Evolutionary conservation across 2,888 invertebrate species (phyloP), one percentile per base, ranked within the genome.

Genomic region (Chrysina gloriosa): DNA sequence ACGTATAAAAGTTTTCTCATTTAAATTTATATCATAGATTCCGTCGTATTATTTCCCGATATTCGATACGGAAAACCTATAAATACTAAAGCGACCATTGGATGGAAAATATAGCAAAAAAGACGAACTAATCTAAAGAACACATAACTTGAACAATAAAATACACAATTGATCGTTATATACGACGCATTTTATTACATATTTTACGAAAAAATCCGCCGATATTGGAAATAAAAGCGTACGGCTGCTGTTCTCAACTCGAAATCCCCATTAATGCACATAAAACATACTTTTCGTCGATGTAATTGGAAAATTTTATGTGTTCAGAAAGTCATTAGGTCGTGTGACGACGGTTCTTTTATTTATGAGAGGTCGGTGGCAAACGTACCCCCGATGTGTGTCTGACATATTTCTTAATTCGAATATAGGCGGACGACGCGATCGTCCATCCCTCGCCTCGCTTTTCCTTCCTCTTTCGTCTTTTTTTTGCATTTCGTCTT

Each of bases 121-220:
- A 58, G 52, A 52, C 16, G 58, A 58, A 58, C 39, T 58, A 58
- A 58, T 58, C 58, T 58, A 58, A 58, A 58, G 58, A 58, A 58
- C 58, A 58, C 58, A 65, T 65, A 65, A 56, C 54, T 19, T 45
- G 27, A 29, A 56, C 65, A 42, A 65, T 65, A 65, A 65, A 65
- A 65, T 31, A 65, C 65, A 65, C 65, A 65, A 56, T 65, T 65
- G 14, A 42, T 25, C 42, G 65, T 39, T 52, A 65, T 65, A 65
- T 65, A 65, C 36, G 31, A 29, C 65, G 31, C 39, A 54, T 54
- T 65, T 65, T 65, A 65, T 65, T 65, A 54, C 65, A 56, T 56
- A 56, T 65, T 65, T 54, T 31, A 56, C 39, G 54, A 47, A 65
- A 65, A 63, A 56, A 56, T 47, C 54, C 56, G 42, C 21, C 52